Conservation (phyloP, 1,140 invertebrate genomes). For the Thereuonema tuberculata region DNA sequence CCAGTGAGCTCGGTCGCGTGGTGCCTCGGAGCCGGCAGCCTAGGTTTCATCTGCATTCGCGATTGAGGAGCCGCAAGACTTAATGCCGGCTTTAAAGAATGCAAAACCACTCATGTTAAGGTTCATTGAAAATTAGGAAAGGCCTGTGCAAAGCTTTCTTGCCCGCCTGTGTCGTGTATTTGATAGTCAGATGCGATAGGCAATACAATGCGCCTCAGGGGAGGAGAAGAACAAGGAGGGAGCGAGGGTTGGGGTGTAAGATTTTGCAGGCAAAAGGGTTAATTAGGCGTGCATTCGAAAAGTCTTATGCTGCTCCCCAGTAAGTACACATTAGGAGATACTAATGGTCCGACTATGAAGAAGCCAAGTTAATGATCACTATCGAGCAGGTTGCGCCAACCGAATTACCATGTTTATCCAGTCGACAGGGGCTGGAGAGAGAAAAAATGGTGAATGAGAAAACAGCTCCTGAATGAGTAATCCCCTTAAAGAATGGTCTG, state of each 20-base stretch:
- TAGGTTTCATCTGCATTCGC: too few species aligned
- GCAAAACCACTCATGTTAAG: not conserved
- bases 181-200: constrained; percentile 2
- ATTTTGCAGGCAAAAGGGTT: not conserved
- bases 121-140: not conserved
- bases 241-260: not conserved
- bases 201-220: not conserved
- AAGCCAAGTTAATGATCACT: not conserved
- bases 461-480: not conserved
- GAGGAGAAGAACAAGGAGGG: not conserved
- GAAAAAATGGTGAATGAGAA: not conserved
- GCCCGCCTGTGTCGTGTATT: not conserved
- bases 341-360: not conserved
- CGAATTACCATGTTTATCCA: constrained; percentile 3
- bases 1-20: too few species aligned
- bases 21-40: too few species aligned
- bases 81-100: not conserved
- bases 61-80: too few species aligned
- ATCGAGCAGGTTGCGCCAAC: not conserved
- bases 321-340: not conserved
- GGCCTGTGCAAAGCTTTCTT: not conserved
- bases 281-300: not conserved
- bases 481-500: not conserved
- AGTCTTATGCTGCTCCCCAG: too few species aligned
- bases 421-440: not conserved